Evolutionary conservation across 2,888 invertebrate genomes (phyloP).

Genomic region (Ectemnius cavifrons): DNA sequence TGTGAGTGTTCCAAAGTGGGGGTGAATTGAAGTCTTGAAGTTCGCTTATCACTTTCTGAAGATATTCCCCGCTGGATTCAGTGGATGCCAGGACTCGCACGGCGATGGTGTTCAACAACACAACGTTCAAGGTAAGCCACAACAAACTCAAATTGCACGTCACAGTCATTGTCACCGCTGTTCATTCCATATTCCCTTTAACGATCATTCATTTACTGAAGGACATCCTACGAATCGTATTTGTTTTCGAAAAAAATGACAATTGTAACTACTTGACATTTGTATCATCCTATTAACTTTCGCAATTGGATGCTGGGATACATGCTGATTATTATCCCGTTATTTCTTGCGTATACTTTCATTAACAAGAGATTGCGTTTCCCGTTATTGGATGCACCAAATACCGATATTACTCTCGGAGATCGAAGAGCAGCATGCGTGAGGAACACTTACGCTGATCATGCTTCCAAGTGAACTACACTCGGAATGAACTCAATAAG

Average conservation of each 20-base stretch:
- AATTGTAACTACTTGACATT: too few species aligned
- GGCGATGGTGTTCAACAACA: slow-evolving; percentile 34
- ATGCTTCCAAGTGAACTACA: slow-evolving; percentile 45
- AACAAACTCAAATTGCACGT: slow-evolving; percentile 26
- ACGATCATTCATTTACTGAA: too few species aligned
- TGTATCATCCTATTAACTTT: not conserved
- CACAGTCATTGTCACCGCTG: slow-evolving; percentile 27
- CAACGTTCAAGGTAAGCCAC: slow-evolving; percentile 33
- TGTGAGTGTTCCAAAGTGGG: slow-evolving; percentile 21
- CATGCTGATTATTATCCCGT: not conserved
- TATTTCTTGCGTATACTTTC: not conserved
- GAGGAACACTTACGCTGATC: slow-evolving; percentile 28
- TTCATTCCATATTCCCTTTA: not conserved
- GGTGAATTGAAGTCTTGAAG: slow-evolving; percentile 64
- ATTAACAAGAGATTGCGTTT: not conserved
- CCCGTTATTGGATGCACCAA: not conserved
- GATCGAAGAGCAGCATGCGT: not conserved
- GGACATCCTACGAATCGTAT: too few species aligned
- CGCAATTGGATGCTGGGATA: not conserved
- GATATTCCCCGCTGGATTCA: slow-evolving; percentile 69
- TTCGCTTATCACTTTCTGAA: slow-evolving; percentile 67
- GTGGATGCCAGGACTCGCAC: slow-evolving; percentile 35
- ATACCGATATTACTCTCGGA: not conserved
- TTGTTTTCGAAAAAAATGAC: too few species aligned
- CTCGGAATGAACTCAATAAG: slow-evolving; percentile 50